Evolutionary conservation across 2,888 invertebrate genomes (phyloP), one percentile per base, ranked within the genome.

Genomic region (Caenorhabditis afra): DNA sequence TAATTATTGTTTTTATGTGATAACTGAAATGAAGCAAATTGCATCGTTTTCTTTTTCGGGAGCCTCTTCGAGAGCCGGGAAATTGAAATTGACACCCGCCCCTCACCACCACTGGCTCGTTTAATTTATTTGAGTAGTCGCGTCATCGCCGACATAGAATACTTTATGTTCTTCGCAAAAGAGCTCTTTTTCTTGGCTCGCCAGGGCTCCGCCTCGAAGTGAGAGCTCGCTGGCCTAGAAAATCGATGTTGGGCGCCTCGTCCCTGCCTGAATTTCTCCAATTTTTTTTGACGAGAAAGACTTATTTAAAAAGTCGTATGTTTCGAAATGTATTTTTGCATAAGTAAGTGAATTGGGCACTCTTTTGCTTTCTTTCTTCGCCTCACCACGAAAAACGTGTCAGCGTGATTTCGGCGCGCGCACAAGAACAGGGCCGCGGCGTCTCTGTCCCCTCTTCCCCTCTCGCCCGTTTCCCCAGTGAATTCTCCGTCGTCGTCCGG

Each of bases 321-420:
- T n/a, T 62, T 62, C 16, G 22, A 49, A 11, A 41, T 16, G 23
- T 45, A 45, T 47, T 29, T 65, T 57, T 58, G 50, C 73, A 58
- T 65, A 73, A 57, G 22, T 49, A 49, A 64, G 20, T 45, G 22
- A 44, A 20, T 61, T 29, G 29, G 4, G 29, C 37, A 52, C 55
- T 39, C 55, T 45, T 61, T 53, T 47, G 14, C 41, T 29, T 11
- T 45, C 61, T 53, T 47, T 22, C 41, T 29, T 11, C 55, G 41
- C 16, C 41, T 29, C 49, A 18, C 20, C 68, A 55, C 61, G 62
- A 70, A 62, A 62, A 70, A 55, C 55, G 70, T 70, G 70, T 29
- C 70, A 70, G 70, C 47, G 47, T 62, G 53, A 61, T 62, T 37
- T 47, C 70, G 61, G 52, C 58, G 12, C 12, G 41, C 44, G 29